These are phyloP conservation scores for Corvus cornix DNA, from an alignment of 2,113 vertebrate species.

Conservation along the genomic window DNA sequence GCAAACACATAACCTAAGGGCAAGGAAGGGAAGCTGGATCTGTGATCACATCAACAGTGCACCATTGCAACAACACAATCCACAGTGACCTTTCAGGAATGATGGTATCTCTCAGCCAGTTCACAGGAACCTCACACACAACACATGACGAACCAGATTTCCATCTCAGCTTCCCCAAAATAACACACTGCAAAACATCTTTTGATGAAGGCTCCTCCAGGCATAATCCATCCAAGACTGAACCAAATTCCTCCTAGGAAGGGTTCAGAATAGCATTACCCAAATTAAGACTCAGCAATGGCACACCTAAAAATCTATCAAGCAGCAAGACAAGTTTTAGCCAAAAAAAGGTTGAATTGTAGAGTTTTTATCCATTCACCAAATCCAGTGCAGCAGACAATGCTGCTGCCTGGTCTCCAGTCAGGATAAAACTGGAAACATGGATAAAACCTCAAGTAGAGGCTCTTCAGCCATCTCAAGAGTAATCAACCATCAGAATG, in stretches of 20 bases:
- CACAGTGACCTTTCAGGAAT: conserved; percentile 9
- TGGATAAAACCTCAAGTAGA: neutral
- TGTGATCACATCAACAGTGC: neutral
- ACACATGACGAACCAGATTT: neutral
- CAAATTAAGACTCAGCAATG: neutral
- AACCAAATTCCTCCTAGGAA: neutral
- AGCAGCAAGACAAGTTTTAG: neutral
- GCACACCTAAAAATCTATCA: too few species aligned
- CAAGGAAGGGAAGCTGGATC: neutral
- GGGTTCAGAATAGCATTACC: neutral
- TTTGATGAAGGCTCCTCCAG: neutral
- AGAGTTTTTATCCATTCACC: neutral
- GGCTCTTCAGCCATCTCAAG: neutral
- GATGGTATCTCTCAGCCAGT: neutral
- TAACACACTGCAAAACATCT: neutral
- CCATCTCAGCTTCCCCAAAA: neutral
- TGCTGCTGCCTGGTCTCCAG: neutral
- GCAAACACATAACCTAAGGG: neutral
- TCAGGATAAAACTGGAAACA: neutral
- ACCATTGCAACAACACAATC: neutral
- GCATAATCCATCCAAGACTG: neutral
- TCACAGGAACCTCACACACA: neutral
- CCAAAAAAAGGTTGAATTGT: neutral
- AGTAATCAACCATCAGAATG: neutral
- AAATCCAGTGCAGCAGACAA: neutral